phyloP scores from a whole-genome alignment of 2,113 vertebrate genomes.

The Oplegnathus fasciatus region DNA sequence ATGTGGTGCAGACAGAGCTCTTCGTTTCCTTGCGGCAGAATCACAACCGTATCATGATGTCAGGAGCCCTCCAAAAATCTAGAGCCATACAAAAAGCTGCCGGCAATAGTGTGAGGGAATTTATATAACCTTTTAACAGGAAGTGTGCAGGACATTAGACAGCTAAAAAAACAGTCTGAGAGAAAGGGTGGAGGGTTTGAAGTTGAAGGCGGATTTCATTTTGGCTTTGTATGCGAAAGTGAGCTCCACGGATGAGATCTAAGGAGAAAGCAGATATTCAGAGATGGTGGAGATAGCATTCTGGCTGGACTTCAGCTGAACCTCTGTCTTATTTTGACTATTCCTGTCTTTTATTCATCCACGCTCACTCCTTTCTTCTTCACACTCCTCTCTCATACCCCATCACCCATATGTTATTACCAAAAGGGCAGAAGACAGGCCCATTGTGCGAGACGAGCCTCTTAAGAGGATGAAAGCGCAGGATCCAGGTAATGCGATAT shows the following conservation, averaged over 20 bases:
- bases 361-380: not conserved
- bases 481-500: constrained; percentile 67
- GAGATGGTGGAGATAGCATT: constrained; percentile 44
- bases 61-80: not conserved
- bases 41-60: not conserved
- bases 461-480: constrained; percentile 46
- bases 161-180: constrained; percentile 14
- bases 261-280: constrained; percentile 37
- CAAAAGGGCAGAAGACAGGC: constrained; percentile 38
- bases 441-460: constrained; percentile 52
- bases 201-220: constrained; percentile 51
- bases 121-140: constrained; percentile 4
- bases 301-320: constrained; percentile 59
- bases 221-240: constrained; percentile 23
- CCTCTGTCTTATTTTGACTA: constrained; percentile 22
- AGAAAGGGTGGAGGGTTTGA: constrained; percentile 5
- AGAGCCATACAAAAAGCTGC: not conserved
- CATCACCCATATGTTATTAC: constrained; percentile 37
- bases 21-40: not conserved
- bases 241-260: constrained; percentile 22
- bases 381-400: constrained; percentile 23
- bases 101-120: not conserved
- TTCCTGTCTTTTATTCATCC: constrained; percentile 23
- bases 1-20: not conserved
- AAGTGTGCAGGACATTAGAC: constrained; percentile 1